A percentile compares a stretch with the other conserved stretches of the same genome.
Evolutionary conservation across 2,888 invertebrate genomes (phyloP).

Genomic region (Idaea straminata): DNA sequence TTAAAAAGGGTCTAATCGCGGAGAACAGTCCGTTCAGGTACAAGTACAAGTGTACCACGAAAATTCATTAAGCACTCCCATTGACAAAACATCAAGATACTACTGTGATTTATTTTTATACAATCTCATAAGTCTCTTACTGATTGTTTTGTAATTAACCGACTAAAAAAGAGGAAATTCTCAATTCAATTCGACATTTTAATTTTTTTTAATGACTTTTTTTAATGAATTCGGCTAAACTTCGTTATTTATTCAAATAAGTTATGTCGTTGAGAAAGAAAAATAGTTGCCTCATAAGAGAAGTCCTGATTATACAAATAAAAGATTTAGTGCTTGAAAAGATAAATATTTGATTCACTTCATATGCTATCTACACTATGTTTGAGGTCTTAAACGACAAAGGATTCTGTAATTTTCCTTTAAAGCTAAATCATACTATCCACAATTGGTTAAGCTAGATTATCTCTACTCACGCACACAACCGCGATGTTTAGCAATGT

Average conservation of each 20-base stretch:
- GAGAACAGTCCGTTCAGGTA: too few relatives aligned
- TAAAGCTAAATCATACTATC: not conserved
- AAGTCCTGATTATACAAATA: not conserved
- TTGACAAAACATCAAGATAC: not conserved
- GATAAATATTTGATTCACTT: not conserved
- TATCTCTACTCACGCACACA: conserved; percentile 3
- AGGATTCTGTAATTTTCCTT: not conserved
- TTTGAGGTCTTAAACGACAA: not conserved
- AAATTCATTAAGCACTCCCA: not conserved
- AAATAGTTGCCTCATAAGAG: too few relatives aligned
- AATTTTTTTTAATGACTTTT: too few relatives aligned
- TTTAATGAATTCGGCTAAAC: too few relatives aligned
- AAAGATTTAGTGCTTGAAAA: not conserved
- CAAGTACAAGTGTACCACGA: not conserved
- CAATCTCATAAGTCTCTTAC: too few relatives aligned
- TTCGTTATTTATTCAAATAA: not conserved
- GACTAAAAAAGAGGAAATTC: too few relatives aligned
- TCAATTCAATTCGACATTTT: too few relatives aligned
- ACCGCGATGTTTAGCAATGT: not conserved
- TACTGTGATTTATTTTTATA: too few relatives aligned
- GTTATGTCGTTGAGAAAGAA: not conserved
- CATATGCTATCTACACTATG: not conserved
- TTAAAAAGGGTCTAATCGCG: too few relatives aligned
- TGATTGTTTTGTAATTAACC: too few relatives aligned
- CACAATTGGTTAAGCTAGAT: conserved; percentile 4